Conservation (phyloP, 2,888 invertebrate genomes). For the Buathra laborator region DNA sequence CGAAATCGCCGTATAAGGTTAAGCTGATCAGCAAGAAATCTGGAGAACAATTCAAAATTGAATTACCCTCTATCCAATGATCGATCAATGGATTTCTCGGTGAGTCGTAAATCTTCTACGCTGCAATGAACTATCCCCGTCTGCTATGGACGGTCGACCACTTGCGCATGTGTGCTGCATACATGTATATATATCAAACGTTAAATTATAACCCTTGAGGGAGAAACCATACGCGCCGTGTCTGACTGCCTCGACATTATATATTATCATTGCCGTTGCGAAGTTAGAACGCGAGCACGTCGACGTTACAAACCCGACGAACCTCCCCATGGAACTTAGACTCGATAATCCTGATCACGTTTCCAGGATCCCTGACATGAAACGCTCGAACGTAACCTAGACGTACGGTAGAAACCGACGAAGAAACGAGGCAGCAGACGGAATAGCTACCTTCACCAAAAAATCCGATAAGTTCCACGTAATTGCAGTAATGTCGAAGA, state of each 20-base stretch:
- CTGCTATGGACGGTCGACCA: slow-evolving; percentile 41
- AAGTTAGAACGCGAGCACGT: slow-evolving; percentile 41
- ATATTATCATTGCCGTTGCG: slow-evolving; percentile 51
- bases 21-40: not conserved
- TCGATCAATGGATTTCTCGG: not conserved
- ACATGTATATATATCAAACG: slow-evolving; percentile 59
- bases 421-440: not conserved
- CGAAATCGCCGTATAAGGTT: no score
- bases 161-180: slow-evolving; percentile 39
- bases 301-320: slow-evolving; percentile 34
- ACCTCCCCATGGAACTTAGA: not conserved
- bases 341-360: slow-evolving; percentile 47
- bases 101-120: slow-evolving; percentile 25
- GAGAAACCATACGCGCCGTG: slow-evolving; percentile 37
- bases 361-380: slow-evolving; percentile 12
- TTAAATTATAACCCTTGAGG: slow-evolving; percentile 61
- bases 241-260: slow-evolving; percentile 49
- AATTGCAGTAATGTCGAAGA: no score
- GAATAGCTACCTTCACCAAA: no score
- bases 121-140: slow-evolving; percentile 45
- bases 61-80: slow-evolving; percentile 1
- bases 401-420: not conserved
- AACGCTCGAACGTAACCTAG: not conserved
- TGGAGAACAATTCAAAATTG: not conserved
- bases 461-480: no score